Conservation (phyloP, 2,888 invertebrate species). For the Orchestes rusci region DNA sequence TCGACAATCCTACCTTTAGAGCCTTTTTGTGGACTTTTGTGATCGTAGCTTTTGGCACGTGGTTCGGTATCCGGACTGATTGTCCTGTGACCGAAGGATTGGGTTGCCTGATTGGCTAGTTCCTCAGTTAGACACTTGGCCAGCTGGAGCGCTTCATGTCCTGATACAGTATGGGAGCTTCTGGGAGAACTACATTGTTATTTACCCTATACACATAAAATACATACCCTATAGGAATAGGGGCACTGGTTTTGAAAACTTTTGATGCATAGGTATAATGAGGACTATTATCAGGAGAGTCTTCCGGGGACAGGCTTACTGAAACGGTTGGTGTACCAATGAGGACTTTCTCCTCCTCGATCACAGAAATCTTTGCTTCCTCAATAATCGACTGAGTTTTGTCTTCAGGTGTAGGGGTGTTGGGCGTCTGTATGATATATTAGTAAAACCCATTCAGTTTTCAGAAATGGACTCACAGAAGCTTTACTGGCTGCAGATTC, state of each 20-base stretch:
- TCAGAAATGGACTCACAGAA: constrained; percentile 44
- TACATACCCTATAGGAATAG: constrained; percentile 64
- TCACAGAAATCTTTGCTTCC: constrained; percentile 50
- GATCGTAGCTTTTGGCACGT: constrained; percentile 61
- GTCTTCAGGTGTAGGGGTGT: constrained; percentile 50
- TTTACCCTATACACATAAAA: too few relatives aligned
- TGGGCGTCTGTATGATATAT: constrained; percentile 48
- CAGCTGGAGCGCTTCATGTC: constrained; percentile 70
- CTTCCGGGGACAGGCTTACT: constrained; percentile 27
- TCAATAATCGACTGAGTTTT: constrained; percentile 57
- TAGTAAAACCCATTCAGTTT: constrained; percentile 4
- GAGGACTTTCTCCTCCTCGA: constrained; percentile 33
- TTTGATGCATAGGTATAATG: constrained; percentile 32
- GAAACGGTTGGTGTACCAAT: constrained; percentile 26
- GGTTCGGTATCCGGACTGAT: constrained; percentile 53
- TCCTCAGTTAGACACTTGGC: constrained; percentile 65
- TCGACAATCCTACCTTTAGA: constrained; percentile 42
- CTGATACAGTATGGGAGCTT: constrained; percentile 67
- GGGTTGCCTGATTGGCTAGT: constrained; percentile 45
- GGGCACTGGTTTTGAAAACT: constrained; percentile 58
- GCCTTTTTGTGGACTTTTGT: constrained; percentile 47
- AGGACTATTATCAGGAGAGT: constrained; percentile 23
- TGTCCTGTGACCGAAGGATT: constrained; percentile 36
- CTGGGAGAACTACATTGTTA: too few relatives aligned
- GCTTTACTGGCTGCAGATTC: constrained; percentile 60